phyloP scores from a whole-genome alignment of 2,113 vertebrate species.

The Morone saxatilis region DNA sequence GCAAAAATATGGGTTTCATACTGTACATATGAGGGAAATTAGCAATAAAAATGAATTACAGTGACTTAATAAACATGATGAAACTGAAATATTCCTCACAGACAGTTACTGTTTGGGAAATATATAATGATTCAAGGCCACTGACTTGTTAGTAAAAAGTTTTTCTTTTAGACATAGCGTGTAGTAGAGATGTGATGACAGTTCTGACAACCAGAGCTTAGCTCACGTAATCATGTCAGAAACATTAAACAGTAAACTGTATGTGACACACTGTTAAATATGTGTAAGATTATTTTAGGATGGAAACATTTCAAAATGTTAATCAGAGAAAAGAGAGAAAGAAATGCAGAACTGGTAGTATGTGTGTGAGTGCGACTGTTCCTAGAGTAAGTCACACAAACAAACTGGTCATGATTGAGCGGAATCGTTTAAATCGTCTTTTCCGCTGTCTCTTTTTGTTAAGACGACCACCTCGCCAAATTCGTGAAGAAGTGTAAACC shows the following conservation, averaged over 20 bases:
- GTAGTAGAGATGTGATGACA: neutral
- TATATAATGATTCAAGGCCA: neutral
- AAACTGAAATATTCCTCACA: slow-evolving; percentile 32
- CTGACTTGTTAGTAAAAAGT: slow-evolving; percentile 16
- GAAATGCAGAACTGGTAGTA: slow-evolving; percentile 46
- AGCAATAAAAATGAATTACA: slow-evolving; percentile 16
- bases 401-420: neutral
- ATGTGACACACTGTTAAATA: slow-evolving; percentile 14
- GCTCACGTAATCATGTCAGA: neutral
- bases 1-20: slow-evolving; percentile 20
- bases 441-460: fast-evolving
- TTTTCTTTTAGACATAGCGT: neutral
- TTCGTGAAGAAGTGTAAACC: slow-evolving; percentile 9
- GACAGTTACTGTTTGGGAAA: neutral
- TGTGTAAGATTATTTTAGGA: neutral
- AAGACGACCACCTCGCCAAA: neutral
- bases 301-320: slow-evolving; percentile 37
- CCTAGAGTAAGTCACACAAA: neutral
- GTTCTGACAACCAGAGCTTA: neutral
- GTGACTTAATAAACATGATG: slow-evolving; percentile 17
- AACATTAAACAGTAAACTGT: neutral
- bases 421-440: neutral
- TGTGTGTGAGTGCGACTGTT: slow-evolving; percentile 17
- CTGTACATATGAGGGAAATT: neutral
- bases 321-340: neutral